Base-by-base conservation (phyloP, 2,888 invertebrate genomes). In the Stramonita haemastoma region DNA sequence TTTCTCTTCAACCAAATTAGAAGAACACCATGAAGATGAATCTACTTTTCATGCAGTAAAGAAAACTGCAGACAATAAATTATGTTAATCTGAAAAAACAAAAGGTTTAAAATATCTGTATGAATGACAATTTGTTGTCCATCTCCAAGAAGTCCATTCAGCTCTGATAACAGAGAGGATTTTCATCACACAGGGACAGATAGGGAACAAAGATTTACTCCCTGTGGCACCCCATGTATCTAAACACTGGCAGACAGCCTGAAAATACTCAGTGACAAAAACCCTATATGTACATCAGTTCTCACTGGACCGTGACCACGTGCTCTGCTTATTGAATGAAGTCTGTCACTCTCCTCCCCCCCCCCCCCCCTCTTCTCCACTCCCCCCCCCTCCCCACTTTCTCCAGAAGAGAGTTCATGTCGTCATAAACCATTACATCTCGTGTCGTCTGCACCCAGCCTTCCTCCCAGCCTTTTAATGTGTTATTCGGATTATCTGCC, bases 381-480 rank as follows among this genome's bases (percentile, higher is more conserved):
- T 2, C 60, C 60, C 22, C 60, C 60, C 57, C 2, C 29, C 22
- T 4, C 29, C 56, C 56, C 56, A 26, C 6, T 34, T 26, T 36
- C 70, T 15, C 26, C n/a, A 32, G 26, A 87, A 26, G 36, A 36
- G 79, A 57, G 81, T 60, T 81, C 81, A 36, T 36, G 29, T 88
- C 88, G 88, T 88, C 88, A 88, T 88, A 88, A 88, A 83, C 88
- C 88, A 88, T 88, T 88, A 88, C 77, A 88, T 88, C 81, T 60
- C 34, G 22, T 88, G 66, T 83, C 83, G 60, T 83, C 66, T 83
- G 88, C 60, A 77, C 66, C 87, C 29, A 56, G 26, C 32, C 57
- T 81, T 87, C 73, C 79, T 83, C 83, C 32, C 57, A 36, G 17
- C 29, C 60, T 66, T 60, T 83, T 66, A 81, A 81, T 79, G 60